These are phyloP conservation scores for Megaleporinus macrocephalus DNA, from an alignment of 2,113 vertebrate species.

Conservation along the genomic window DNA sequence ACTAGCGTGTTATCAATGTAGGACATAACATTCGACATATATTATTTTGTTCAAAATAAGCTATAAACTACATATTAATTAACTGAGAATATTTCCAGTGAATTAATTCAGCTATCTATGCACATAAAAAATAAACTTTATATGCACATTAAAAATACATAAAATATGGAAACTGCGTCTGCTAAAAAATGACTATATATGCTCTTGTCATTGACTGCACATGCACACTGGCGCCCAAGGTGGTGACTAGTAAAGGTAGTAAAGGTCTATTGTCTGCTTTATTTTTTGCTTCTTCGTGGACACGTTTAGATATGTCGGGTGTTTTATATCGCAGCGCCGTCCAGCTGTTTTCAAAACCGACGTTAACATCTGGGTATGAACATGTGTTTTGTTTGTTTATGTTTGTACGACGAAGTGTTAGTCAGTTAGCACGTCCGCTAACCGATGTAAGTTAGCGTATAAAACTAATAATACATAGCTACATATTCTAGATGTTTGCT, in stretches of 20 bases:
- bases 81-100: background rate
- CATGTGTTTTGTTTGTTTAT: background rate
- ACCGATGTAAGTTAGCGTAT: background rate
- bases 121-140: background rate
- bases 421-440: background rate
- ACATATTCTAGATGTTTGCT: background rate
- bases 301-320: slow-evolving; percentile 56
- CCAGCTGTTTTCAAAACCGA: slow-evolving; percentile 56
- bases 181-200: background rate
- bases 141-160: background rate
- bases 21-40: slow-evolving; percentile 41
- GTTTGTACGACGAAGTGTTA: background rate
- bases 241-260: background rate
- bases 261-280: background rate
- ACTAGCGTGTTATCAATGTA: background rate
- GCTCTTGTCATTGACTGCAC: background rate
- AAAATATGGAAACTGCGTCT: slow-evolving; percentile 35
- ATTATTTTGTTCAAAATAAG: background rate
- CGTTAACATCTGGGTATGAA: slow-evolving; percentile 50
- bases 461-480: background rate
- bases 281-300: background rate
- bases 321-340: slow-evolving; percentile 51
- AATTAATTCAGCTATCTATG: background rate
- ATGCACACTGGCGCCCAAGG: background rate
- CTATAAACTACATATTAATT: background rate